These are phyloP conservation scores for Caiman crocodilus DNA, from an alignment of 2,797 vertebrate species.

Conservation along the genomic window DNA sequence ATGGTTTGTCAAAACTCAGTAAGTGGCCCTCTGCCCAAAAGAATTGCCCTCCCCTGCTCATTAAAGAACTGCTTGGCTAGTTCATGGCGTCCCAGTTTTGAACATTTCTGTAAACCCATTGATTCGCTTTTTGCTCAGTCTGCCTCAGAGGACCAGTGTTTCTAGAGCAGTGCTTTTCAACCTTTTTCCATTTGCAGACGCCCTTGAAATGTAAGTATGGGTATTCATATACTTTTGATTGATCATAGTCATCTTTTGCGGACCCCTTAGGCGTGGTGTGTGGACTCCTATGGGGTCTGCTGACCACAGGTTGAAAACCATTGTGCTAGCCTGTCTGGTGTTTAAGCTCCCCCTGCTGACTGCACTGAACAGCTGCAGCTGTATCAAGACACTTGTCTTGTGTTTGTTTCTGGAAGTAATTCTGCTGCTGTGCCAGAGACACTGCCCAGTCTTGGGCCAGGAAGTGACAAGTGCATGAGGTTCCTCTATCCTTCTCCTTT, in stretches of 20 bases:
- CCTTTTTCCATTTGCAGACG: too few relatives aligned
- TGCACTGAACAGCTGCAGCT: not conserved
- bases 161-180: not conserved
- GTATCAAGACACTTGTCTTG: accelerated
- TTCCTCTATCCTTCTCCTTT: not conserved
- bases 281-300: too few relatives aligned
- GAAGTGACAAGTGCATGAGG: not conserved
- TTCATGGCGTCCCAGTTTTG: accelerated
- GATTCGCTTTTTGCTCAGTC: not conserved
- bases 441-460: not conserved
- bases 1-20: too few relatives aligned
- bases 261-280: too few relatives aligned
- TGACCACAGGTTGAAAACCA: too few relatives aligned
- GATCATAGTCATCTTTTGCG: too few relatives aligned
- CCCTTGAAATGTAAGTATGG: too few relatives aligned
- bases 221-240: too few relatives aligned
- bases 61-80: too few relatives aligned
- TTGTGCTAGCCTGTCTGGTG: not conserved
- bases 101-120: not conserved
- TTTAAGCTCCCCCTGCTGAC: not conserved
- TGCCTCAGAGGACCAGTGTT: not conserved
- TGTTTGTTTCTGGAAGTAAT: not conserved
- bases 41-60: too few relatives aligned
- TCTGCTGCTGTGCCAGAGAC: accelerated
- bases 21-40: too few relatives aligned